Conservation (phyloP, 92 coral and sea anemone genomes). For the Metridium senile region DNA sequence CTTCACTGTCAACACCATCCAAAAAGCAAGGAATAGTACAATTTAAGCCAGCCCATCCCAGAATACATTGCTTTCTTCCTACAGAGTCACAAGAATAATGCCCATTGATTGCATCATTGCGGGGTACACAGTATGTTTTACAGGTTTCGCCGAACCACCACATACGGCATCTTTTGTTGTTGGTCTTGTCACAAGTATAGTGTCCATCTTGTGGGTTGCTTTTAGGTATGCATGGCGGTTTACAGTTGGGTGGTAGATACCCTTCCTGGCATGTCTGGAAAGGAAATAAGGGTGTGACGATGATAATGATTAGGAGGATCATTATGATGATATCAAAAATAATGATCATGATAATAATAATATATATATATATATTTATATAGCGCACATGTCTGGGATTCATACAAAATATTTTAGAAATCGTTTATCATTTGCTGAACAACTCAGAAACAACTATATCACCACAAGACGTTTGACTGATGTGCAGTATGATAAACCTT, state of each 20-base stretch:
- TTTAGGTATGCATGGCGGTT: conserved; percentile 21
- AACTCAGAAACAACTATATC: too few species aligned
- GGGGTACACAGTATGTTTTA: conserved; percentile 63
- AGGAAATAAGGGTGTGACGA: too few species aligned
- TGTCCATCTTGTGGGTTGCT: conserved; percentile 37
- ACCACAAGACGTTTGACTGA: too few species aligned
- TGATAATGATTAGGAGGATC: not conserved
- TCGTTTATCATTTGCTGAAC: too few species aligned
- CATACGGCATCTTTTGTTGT: conserved; percentile 51
- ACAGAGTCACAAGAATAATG: conserved; percentile 70
- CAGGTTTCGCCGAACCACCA: conserved; percentile 74
- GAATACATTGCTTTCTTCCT: conserved; percentile 66
- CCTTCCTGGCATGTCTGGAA: conserved; percentile 27
- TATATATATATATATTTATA: too few species aligned
- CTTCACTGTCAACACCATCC: not conserved
- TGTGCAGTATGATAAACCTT: too few species aligned
- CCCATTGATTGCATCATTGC: conserved; percentile 47
- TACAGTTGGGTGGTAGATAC: conserved; percentile 29
- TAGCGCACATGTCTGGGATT: too few species aligned
- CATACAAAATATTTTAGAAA: too few species aligned
- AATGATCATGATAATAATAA: not conserved
- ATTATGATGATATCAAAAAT: not conserved
- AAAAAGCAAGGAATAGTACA: conserved; percentile 24
- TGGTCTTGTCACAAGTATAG: conserved; percentile 59
- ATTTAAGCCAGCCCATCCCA: conserved; percentile 59